Percentiles rank a stretch among this genome's conserved stretches.
Evolutionary conservation across 1,140 invertebrate species (phyloP).

Genomic region (Papilio polyxenes): DNA sequence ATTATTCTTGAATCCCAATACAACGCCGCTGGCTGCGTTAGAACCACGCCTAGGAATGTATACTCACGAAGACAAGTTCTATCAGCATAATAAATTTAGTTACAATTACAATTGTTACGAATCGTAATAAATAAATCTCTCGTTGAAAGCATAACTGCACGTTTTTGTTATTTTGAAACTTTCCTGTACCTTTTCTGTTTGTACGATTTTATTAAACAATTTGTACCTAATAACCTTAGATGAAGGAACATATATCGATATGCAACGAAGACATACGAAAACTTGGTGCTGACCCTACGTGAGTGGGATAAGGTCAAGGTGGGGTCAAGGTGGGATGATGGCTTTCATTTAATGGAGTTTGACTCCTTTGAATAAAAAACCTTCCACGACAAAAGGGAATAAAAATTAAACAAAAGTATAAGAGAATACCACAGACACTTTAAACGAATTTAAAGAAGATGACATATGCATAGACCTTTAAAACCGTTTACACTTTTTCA

Average conservation of each 20-base stretch:
- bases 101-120: constrained; percentile 20
- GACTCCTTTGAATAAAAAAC: neutral
- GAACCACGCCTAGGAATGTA: constrained; percentile 64
- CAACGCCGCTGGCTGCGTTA: constrained; percentile 48
- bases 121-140: constrained; percentile 18
- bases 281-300: too few relatives aligned
- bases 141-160: constrained; percentile 12
- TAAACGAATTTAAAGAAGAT: neutral
- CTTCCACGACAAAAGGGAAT: neutral
- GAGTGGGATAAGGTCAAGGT: too few relatives aligned
- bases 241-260: too few relatives aligned
- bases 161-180: constrained; percentile 1
- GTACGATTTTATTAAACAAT: neutral
- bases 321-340: too few relatives aligned
- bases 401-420: neutral
- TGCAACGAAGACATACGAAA: too few relatives aligned
- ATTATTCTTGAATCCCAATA: constrained; percentile 44
- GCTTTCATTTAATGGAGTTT: neutral
- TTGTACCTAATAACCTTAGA: too few relatives aligned
- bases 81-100: constrained; percentile 4
- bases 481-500: constrained; percentile 44
- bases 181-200: neutral
- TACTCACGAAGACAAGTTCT: constrained; percentile 42
- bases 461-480: neutral
- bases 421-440: neutral